Evolutionary conservation across 2,888 invertebrate species (phyloP).

Genomic region (Coenonympha arcania): DNA sequence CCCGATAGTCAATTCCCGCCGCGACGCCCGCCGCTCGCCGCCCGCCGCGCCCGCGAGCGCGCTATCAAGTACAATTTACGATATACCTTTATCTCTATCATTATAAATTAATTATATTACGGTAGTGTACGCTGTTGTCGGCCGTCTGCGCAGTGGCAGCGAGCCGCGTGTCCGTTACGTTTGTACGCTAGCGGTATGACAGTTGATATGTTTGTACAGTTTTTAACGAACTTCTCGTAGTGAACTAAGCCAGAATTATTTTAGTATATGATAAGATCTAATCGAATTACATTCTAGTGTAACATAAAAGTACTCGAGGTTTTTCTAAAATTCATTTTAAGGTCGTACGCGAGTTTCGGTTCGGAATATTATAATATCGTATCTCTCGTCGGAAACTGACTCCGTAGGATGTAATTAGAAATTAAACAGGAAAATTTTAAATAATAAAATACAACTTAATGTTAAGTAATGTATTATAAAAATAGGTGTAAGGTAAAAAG

Average conservation of each 20-base stretch:
- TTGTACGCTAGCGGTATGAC: conserved; percentile 56
- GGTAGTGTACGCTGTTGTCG: conserved; percentile 37
- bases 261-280: conserved; percentile 71
- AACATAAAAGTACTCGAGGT: conserved; percentile 61
- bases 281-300: conserved; percentile 73
- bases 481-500: conserved; percentile 70
- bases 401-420: conserved; percentile 68
- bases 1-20: conserved; percentile 30
- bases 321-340: conserved; percentile 56
- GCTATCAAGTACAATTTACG: conserved; percentile 57
- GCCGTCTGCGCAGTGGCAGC: conserved; percentile 29
- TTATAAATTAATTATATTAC: conserved; percentile 36
- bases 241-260: conserved; percentile 69
- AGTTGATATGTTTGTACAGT: conserved; percentile 70
- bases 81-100: conserved; percentile 46
- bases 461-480: conserved; percentile 73
- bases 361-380: conserved; percentile 39
- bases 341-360: conserved; percentile 56
- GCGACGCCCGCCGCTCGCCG: conserved; percentile 16
- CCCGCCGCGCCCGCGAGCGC: conserved; percentile 32
- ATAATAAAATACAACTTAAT: conserved; percentile 69
- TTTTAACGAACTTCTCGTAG: conserved; percentile 71
- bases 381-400: conserved; percentile 59
- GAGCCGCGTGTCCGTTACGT: conserved; percentile 44
- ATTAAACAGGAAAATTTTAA: conserved; percentile 71